phyloP scores from a whole-genome alignment of 2,113 vertebrate species.

The Podarcis cretensis region DNA sequence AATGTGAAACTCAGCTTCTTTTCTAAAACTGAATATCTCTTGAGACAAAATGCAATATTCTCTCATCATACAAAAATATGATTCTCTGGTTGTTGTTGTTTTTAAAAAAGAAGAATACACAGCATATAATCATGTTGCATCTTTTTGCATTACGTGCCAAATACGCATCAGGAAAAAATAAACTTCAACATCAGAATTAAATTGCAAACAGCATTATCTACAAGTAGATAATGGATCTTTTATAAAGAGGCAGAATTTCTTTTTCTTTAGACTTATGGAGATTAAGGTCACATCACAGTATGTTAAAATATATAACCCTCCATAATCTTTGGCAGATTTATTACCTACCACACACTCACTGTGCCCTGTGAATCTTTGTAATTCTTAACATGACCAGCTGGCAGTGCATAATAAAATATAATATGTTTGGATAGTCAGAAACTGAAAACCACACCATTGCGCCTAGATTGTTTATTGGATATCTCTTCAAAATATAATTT shows the following conservation, averaged over 20 bases:
- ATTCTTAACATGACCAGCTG: conserved; percentile 61
- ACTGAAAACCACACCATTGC: conserved; percentile 36
- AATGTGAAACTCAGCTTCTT: conserved; percentile 59
- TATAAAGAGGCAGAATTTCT: conserved; percentile 58
- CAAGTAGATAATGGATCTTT: conserved; percentile 54
- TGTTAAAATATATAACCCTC: conserved; percentile 66
- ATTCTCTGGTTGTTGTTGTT: neutral
- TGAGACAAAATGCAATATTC: conserved; percentile 35
- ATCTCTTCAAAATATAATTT: conserved; percentile 56
- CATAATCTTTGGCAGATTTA: conserved; percentile 67
- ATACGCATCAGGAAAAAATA: conserved; percentile 51
- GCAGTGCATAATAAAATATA: conserved; percentile 63
- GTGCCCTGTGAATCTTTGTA: conserved; percentile 52
- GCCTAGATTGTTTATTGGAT: conserved; percentile 44
- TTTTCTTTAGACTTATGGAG: conserved; percentile 58
- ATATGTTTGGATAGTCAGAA: conserved; percentile 47
- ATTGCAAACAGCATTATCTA: conserved; percentile 34
- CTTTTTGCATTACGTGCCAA: conserved; percentile 50
- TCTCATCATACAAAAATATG: conserved; percentile 49
- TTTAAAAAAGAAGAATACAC: neutral
- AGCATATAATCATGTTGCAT: conserved; percentile 25
- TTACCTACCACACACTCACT: conserved; percentile 61
- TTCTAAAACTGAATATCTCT: conserved; percentile 53
- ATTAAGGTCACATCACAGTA: conserved; percentile 65
- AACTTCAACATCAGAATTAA: conserved; percentile 31